Conservation (phyloP, 2,888 invertebrate species). For the Apoda limacodes region DNA sequence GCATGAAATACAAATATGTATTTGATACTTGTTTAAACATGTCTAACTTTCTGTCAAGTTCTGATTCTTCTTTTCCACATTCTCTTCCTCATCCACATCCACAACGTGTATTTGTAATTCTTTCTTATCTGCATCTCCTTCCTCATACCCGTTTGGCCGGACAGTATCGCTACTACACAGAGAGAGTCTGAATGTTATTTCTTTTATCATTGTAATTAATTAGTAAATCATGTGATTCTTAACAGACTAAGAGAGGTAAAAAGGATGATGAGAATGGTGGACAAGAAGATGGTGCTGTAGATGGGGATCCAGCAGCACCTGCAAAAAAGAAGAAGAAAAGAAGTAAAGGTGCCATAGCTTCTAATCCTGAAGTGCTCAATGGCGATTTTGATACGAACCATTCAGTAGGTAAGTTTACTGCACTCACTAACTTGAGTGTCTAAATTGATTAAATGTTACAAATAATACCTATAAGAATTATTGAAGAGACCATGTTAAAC, state of each 20-base stretch:
- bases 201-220: conserved; percentile 3
- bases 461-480: no score
- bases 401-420: conserved; percentile 48
- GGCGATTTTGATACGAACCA: conserved; percentile 58
- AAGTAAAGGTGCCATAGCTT: conserved; percentile 45
- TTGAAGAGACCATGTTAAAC: no score
- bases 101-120: not conserved
- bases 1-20: no score
- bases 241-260: conserved; percentile 55
- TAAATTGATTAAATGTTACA: no score
- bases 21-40: no score
- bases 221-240: no score
- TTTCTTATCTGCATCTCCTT: no score
- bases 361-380: conserved; percentile 50
- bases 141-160: not conserved
- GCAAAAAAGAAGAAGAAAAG: conserved; percentile 52
- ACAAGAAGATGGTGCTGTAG: conserved; percentile 42
- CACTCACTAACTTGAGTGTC: no score
- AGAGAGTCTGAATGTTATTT: conserved; percentile 1
- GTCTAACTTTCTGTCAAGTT: no score
- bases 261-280: conserved; percentile 45
- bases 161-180: conserved; percentile 1
- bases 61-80: no score
- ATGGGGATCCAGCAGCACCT: conserved; percentile 30
- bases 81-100: not conserved